Base-by-base conservation (phyloP, 2,113 vertebrate genomes). In the Chaenocephalus aceratus region DNA sequence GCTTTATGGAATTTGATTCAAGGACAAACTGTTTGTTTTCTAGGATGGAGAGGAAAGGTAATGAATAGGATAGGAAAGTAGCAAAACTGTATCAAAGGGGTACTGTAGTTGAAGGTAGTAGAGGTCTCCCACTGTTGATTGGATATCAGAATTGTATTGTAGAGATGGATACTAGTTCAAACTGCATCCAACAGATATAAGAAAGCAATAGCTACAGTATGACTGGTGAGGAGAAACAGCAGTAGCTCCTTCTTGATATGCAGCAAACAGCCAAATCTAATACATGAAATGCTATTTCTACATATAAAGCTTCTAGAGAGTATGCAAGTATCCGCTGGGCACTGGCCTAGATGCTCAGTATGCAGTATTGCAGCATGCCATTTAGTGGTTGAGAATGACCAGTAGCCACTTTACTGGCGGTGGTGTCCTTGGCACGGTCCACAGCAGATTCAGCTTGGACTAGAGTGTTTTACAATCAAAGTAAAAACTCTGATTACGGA, bases 1-100 rank as follows among this genome's bases (percentile, higher is more conserved):
- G 41, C 58, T 78, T 89, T 21, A 71, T 54, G 18, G 6, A 87
- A 74, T 78, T 58, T 85, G 67, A 82, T 75, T 58, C 82, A 60
- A 87, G 73, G 79, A 82, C 64, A 84, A 72, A 75, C 23, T 66
- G 65, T 53, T 68, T 52, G 46, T 68, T 76, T 81, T 79, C 61
- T 46, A 41, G 62, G 41, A 70, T 2, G 12, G 49, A 46, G 49
- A 56, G n/a, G 52, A 63, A 68, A 74, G 57, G 14, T 63, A 73
- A 56, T 16, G 45, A 53, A 54, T 52, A 53, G 52, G 54, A 48
- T 48, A 62, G 10, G 83, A 63, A n/a, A 41, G 56, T 6, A 44
- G 18, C 15, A 34, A 21, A 54, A 11, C 21, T 34, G 23, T 49
- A 48, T 65, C n/a, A 52, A 54, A 66, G 77, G 44, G 21, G 4